phyloP scores from a whole-genome alignment of 2,113 vertebrate genomes.

The Rana temporaria region DNA sequence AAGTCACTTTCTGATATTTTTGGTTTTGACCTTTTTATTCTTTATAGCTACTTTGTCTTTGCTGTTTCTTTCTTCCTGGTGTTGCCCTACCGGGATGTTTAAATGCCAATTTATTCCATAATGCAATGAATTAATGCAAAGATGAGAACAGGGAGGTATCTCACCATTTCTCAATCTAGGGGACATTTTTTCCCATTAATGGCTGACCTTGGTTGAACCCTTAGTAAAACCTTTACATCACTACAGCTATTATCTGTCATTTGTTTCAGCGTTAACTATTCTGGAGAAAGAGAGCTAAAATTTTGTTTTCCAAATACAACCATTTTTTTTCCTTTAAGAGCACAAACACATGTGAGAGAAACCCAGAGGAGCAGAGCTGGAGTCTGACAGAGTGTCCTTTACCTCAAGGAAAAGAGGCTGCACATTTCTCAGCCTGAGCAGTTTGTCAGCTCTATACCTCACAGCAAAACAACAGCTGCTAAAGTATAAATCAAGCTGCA shows the following conservation, averaged over 20 bases:
- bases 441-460: conserved; percentile 50
- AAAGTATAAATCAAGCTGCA: conserved; percentile 55
- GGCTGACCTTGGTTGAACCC: neutral
- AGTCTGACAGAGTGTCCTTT: conserved; percentile 39
- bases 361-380: conserved; percentile 13
- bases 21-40: too few species aligned
- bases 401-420: conserved; percentile 26
- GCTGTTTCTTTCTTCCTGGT: too few species aligned
- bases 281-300: neutral
- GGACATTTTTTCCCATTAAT: too few species aligned
- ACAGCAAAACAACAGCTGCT: conserved; percentile 55
- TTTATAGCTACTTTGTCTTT: too few species aligned
- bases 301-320: neutral
- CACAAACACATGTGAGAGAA: neutral
- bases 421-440: conserved; percentile 48
- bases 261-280: conserved; percentile 5
- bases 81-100: too few species aligned
- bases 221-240: neutral
- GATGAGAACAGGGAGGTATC: too few species aligned
- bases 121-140: too few species aligned
- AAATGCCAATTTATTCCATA: too few species aligned
- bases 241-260: neutral
- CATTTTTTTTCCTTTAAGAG: neutral
- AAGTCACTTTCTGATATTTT: too few species aligned
- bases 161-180: too few species aligned